Percentiles rank a stretch among this genome's conserved stretches.
Evolutionary conservation across 2,888 invertebrate genomes (phyloP).

Genomic region (Lordiphosa fenestrarum): DNA sequence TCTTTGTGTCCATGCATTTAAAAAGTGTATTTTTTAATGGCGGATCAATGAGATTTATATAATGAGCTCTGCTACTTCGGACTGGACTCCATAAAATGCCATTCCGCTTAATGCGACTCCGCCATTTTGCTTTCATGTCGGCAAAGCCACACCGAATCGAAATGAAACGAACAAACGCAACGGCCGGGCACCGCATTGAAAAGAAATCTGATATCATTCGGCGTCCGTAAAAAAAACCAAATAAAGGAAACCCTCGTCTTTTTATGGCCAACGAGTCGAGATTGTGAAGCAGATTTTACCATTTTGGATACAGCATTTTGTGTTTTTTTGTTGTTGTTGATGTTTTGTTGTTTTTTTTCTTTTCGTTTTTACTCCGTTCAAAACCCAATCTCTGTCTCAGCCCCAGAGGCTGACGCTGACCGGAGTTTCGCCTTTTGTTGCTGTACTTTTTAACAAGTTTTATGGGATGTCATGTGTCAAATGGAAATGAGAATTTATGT

Average conservation of each 20-base stretch:
- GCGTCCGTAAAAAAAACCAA: slow-evolving; percentile 52
- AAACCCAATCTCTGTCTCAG: slow-evolving; percentile 27
- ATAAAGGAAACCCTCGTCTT: slow-evolving; percentile 55
- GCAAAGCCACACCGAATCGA: slow-evolving; percentile 30
- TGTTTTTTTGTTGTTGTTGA: slow-evolving; percentile 13
- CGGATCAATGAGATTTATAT: slow-evolving; percentile 68
- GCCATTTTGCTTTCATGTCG: slow-evolving; percentile 52
- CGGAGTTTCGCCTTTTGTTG: slow-evolving; percentile 62
- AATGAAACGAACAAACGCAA: slow-evolving; percentile 33
- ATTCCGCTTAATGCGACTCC: slow-evolving; percentile 39
- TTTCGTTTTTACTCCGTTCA: slow-evolving; percentile 1
- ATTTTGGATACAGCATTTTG: slow-evolving; percentile 63
- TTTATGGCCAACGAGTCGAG: slow-evolving; percentile 61
- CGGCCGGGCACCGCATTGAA: slow-evolving; percentile 14
- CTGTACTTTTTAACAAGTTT: slow-evolving; percentile 75
- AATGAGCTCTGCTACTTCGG: slow-evolving; percentile 47
- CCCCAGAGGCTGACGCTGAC: slow-evolving; percentile 33
- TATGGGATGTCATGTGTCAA: slow-evolving; percentile 80
- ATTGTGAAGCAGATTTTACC: slow-evolving; percentile 67
- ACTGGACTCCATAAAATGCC: slow-evolving; percentile 56
- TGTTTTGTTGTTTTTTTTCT: slow-evolving; percentile 13
- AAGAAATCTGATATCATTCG: slow-evolving; percentile 72
- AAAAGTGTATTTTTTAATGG: slow-evolving; percentile 58
- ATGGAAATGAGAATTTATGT: slow-evolving; percentile 79
- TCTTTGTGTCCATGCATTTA: slow-evolving; percentile 33